A percentile compares a stretch with the other conserved stretches of the same genome.
Conservation (phyloP, 2,113 vertebrate species). For the Daboia siamensis region DNA sequence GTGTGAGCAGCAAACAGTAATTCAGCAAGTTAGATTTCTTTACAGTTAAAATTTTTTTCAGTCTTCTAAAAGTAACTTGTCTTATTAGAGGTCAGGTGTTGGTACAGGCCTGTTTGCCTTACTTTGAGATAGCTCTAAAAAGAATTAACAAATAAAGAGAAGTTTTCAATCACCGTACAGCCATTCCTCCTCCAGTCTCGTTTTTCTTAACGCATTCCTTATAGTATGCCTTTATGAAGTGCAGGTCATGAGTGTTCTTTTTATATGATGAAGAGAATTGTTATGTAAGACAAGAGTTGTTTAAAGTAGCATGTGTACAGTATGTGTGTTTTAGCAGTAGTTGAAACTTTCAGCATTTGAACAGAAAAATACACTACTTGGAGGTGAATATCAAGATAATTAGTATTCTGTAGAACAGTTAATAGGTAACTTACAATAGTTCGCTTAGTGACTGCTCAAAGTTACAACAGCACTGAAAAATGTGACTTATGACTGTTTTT, state of each 20-base stretch:
- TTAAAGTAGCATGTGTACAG: not conserved
- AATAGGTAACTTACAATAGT: no score
- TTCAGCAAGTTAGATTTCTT: not conserved
- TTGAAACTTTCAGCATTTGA: slow-evolving; percentile 41
- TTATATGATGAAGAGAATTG: not conserved
- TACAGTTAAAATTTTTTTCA: not conserved
- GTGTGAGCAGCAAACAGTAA: not conserved
- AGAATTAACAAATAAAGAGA: not conserved
- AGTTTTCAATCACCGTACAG: not conserved
- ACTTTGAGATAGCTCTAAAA: not conserved
- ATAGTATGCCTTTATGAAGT: not conserved
- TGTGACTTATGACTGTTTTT: no score
- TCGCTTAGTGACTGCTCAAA: no score
- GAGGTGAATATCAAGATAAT: slow-evolving; percentile 47
- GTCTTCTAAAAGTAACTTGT: not conserved
- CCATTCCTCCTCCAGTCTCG: not conserved
- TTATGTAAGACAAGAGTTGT: not conserved
- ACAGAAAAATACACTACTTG: slow-evolving; percentile 37
- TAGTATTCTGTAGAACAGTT: slow-evolving; percentile 21
- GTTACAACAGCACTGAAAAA: no score
- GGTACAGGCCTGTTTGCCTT: not conserved
- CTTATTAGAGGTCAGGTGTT: not conserved
- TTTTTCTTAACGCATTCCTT: not conserved
- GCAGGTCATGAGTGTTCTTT: not conserved
- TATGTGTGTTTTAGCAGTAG: not conserved